Evolutionary conservation across 2,888 invertebrate genomes (phyloP).

Genomic region (Strigamia maritima): DNA sequence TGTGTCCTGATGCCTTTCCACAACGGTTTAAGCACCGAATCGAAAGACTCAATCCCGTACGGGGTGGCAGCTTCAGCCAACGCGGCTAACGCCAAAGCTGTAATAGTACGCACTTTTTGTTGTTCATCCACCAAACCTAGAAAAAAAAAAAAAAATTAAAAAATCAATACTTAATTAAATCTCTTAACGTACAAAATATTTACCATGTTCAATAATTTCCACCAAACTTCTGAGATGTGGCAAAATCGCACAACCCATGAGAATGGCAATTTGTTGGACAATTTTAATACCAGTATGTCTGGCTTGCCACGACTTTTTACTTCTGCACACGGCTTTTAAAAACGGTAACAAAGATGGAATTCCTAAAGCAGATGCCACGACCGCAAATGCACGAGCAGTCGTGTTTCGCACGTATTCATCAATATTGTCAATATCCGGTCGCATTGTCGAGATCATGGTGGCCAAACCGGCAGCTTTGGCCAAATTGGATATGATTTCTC

Average conservation of each 20-base stretch:
- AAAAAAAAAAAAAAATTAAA: slow-evolving; percentile 31
- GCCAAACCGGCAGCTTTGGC: slow-evolving; percentile 99
- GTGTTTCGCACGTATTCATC: slow-evolving; percentile 99
- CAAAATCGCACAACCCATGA: slow-evolving; percentile 99
- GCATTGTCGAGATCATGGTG: slow-evolving; percentile 99
- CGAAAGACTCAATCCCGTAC: slow-evolving; percentile 99
- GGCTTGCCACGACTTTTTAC: slow-evolving; percentile 99
- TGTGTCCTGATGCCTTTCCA: slow-evolving; percentile 97
- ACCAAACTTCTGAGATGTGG: slow-evolving; percentile 97
- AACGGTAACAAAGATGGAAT: slow-evolving; percentile 97
- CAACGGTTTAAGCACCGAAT: slow-evolving; percentile 96
- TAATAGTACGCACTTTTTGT: slow-evolving; percentile 98
- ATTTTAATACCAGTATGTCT: slow-evolving; percentile 99
- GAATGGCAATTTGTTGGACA: slow-evolving; percentile 98
- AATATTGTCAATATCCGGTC: slow-evolving; percentile 99
- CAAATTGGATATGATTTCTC: slow-evolving; percentile 98
- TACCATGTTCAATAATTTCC: slow-evolving; percentile 98
- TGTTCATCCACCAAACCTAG: slow-evolving; percentile 92
- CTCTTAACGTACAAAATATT: slow-evolving; percentile 45
- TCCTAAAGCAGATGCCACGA: slow-evolving; percentile 96
- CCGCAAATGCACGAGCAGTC: slow-evolving; percentile 99
- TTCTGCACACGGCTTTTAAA: slow-evolving; percentile 96
- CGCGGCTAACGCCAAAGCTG: slow-evolving; percentile 95
- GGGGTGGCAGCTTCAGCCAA: slow-evolving; percentile 98
- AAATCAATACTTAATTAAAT: not conserved